Base-by-base conservation (phyloP, 2,888 invertebrate genomes). In the Frankliniella fusca region DNA sequence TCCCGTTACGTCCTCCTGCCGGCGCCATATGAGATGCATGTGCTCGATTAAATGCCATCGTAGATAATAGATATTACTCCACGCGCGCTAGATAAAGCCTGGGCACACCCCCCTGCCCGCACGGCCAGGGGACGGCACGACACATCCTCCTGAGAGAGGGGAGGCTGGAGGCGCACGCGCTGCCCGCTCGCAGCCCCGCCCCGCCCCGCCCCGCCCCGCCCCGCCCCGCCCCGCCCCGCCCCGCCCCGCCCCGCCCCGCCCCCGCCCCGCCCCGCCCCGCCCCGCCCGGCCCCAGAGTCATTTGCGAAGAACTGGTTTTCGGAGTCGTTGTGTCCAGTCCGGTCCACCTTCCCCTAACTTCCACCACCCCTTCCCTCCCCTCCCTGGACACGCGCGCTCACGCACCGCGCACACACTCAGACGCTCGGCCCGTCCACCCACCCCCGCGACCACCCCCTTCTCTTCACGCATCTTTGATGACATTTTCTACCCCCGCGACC, bases 11-110 rank as follows among this genome's bases (percentile, higher is more conserved):
- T 61, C 61, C 61, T 61, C 61, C 61, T 38, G 61, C 61, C n/a
- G 61, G 61, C 61, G 61, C 61, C 70, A 76, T 76, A 76, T 76
- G 70, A 76, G 70, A 76, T 76, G 70, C 70, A 76, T 76, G 70
- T 76, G 70, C 70, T 76, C 70, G 70, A 76, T 76, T 76, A 76
- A 76, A 76, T 76, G 70, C 70, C 70, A 27, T 76, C 70, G 70
- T 27, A 76, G 70, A 76, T 76, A 76, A 76, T 76, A 76, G 70
- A 76, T 76, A 76, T 76, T 76, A 76, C 70, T 76, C 27, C 23
- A 27, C 70, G 27, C 70, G 70, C 70, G 27, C 70, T 76, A 76
- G 70, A 76, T 76, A 76, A 76, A 76, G 70, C 70, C 12, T 27
- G 70, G 70, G 70, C 27, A n/a, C 70, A 27, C 10, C 23, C 54